Percentiles rank a stretch among this genome's conserved stretches.
phyloP scores from a whole-genome alignment of 2,888 invertebrate genomes.

The Aphodius sticticus region DNA sequence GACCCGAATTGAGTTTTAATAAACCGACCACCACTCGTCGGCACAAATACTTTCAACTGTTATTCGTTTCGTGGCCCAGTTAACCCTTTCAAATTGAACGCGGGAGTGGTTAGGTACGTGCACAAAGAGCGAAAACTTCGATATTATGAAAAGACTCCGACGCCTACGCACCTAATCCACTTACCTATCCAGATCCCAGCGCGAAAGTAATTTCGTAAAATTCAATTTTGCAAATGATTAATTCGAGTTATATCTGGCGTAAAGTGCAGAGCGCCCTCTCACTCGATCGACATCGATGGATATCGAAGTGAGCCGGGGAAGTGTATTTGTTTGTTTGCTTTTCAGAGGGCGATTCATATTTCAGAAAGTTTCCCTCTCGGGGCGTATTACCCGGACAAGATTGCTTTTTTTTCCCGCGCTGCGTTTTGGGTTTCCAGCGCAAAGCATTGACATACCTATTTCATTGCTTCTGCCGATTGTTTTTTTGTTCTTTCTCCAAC shows the following conservation, averaged over 20 bases:
- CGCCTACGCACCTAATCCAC: neutral
- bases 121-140: neutral
- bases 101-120: neutral
- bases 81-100: neutral
- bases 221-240: neutral
- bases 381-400: neutral
- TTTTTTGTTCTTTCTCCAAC: neutral
- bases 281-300: neutral
- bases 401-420: neutral
- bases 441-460: too few species aligned
- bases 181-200: neutral
- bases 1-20: neutral
- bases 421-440: neutral
- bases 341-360: neutral
- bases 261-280: neutral
- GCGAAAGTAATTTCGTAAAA: neutral
- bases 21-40: neutral
- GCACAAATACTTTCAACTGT: neutral
- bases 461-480: neutral
- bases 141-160: neutral
- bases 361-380: neutral
- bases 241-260: neutral
- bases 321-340: constrained; percentile 4
- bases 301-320: neutral
- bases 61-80: neutral